These are phyloP conservation scores for Eumaeus atala DNA, from an alignment of 1,140 invertebrate genomes.

Conservation along the genomic window DNA sequence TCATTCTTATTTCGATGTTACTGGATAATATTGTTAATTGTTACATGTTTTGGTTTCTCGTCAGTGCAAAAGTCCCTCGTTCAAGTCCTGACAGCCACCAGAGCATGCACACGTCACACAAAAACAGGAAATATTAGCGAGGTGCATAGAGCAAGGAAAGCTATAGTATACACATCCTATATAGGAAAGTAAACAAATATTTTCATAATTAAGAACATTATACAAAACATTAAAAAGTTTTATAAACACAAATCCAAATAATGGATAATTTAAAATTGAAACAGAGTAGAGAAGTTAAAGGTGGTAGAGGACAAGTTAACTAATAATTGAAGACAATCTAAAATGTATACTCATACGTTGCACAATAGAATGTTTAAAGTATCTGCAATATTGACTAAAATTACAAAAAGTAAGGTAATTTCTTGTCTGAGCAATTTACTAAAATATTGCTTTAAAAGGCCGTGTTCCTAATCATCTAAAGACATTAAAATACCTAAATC, in stretches of 20 bases:
- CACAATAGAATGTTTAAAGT: no score
- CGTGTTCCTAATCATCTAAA: conserved; percentile 40
- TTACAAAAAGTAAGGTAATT: not conserved
- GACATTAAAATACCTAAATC: conserved; percentile 28
- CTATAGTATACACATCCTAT: conserved; percentile 2
- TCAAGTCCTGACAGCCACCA: conserved; percentile 61
- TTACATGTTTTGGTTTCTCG: conserved; percentile 18
- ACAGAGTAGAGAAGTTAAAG: no score
- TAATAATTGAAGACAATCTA: no score
- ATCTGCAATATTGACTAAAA: no score
- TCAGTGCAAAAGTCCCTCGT: conserved; percentile 66
- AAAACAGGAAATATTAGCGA: conserved; percentile 52
- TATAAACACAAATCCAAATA: no score
- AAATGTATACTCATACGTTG: no score
- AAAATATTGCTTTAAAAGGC: conserved; percentile 25
- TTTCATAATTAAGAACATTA: no score
- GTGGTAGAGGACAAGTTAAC: no score
- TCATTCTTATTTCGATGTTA: not conserved
- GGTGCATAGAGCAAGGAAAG: conserved; percentile 33
- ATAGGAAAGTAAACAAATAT: not conserved
- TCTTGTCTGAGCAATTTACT: conserved; percentile 1
- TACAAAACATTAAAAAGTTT: no score
- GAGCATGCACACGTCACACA: conserved; percentile 61
- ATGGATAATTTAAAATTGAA: no score
- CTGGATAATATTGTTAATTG: conserved; percentile 17